Percentiles rank a stretch among this genome's conserved stretches.
Evolutionary conservation across 1,140 invertebrate species (phyloP).

Genomic region (Littorina saxatilis): DNA sequence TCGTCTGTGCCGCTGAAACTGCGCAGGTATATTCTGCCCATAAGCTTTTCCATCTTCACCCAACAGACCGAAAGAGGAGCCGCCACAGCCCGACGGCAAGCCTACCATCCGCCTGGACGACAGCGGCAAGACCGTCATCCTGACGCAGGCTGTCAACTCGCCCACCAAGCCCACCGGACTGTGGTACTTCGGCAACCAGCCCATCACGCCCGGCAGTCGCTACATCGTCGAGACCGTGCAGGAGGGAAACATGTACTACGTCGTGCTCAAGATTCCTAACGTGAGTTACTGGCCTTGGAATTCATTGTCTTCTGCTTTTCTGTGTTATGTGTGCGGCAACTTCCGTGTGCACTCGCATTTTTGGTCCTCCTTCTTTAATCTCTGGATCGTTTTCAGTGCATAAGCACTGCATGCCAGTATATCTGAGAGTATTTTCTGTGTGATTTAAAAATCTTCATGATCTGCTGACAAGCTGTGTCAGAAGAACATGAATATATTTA

Average conservation of each 20-base stretch:
- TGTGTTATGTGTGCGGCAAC: too few relatives aligned
- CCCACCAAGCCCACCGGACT: conserved; percentile 60
- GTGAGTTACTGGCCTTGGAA: conserved; percentile 51
- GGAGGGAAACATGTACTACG: conserved; percentile 58
- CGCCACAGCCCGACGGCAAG: conserved; percentile 97
- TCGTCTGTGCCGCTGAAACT: too few relatives aligned
- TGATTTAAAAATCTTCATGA: too few relatives aligned
- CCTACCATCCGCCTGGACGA: conserved; percentile 98
- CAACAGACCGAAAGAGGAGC: conserved; percentile 72
- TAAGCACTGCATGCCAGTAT: too few relatives aligned
- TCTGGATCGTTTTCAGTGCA: too few relatives aligned
- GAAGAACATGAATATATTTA: too few relatives aligned
- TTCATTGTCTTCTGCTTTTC: neutral
- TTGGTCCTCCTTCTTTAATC: too few relatives aligned
- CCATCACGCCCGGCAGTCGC: conserved; percentile 68
- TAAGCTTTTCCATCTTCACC: neutral
- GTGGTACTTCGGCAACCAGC: conserved; percentile 69
- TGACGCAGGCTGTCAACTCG: conserved; percentile 60
- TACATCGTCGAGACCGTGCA: conserved; percentile 63
- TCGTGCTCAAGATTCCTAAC: conserved; percentile 64
- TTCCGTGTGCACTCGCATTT: too few relatives aligned
- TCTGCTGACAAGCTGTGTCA: too few relatives aligned
- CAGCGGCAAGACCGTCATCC: conserved; percentile 76
- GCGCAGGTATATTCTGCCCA: too few relatives aligned
- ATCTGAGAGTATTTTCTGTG: too few relatives aligned